A percentile compares a stretch with the other conserved stretches of the same genome.
phyloP scores from a whole-genome alignment of 2,113 vertebrate genomes.

The Halcyon malimbica region DNA sequence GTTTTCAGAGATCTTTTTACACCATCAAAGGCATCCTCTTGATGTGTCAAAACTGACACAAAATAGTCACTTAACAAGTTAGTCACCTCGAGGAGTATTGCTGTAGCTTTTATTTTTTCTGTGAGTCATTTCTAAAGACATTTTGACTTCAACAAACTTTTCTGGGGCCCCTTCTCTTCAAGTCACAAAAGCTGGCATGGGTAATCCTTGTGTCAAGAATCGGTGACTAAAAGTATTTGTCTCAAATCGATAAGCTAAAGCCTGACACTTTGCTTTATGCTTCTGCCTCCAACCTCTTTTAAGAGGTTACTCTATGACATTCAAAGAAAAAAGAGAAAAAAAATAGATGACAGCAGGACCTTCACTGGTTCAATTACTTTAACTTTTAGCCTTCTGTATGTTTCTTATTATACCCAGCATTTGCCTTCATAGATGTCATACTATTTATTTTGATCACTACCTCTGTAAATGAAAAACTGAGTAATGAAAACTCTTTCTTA shows the following conservation, averaged over 20 bases:
- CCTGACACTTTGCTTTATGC: neutral
- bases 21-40: neutral
- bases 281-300: neutral
- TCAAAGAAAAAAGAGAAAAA: neutral
- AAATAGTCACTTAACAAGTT: neutral
- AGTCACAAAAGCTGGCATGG: neutral
- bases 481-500: neutral
- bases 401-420: neutral
- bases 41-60: constrained; percentile 17
- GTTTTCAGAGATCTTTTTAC: constrained; percentile 17
- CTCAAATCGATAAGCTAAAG: neutral
- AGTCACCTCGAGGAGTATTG: neutral
- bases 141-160: neutral
- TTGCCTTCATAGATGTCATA: neutral
- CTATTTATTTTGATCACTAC: neutral
- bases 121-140: neutral
- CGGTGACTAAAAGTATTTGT: neutral
- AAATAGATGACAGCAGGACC: neutral
- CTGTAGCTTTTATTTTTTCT: neutral
- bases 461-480: neutral
- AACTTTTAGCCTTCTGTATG: neutral
- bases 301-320: neutral
- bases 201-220: constrained; percentile 6
- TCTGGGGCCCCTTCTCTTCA: neutral
- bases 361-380: neutral